These are phyloP conservation scores for Kobus ellipsiprymnus DNA, from an alignment of 2,113 vertebrate species.

Conservation along the genomic window DNA sequence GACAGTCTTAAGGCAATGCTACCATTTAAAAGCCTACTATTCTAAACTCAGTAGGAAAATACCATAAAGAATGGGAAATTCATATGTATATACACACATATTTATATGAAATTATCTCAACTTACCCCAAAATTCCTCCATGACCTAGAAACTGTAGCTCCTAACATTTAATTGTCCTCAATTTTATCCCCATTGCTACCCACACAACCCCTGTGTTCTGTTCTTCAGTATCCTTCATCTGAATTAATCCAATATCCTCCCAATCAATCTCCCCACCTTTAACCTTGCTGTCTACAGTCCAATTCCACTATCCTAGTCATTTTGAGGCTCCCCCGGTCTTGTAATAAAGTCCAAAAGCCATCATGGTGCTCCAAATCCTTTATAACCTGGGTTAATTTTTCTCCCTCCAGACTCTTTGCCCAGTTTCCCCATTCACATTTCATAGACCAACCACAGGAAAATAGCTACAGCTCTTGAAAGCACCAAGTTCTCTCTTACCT, in stretches of 20 bases:
- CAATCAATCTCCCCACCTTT: background rate
- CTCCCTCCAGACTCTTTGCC: background rate
- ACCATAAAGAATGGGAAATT: background rate
- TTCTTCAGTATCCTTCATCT: background rate
- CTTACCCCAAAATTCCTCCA: background rate
- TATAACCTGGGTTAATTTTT: background rate
- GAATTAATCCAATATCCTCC: background rate
- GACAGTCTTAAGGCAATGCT: slow-evolving; percentile 48
- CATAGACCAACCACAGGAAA: background rate
- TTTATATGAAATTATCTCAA: background rate
- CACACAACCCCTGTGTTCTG: background rate
- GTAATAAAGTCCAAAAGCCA: background rate
- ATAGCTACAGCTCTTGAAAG: background rate
- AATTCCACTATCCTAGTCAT: background rate
- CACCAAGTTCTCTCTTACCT: background rate
- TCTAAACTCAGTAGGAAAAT: slow-evolving; percentile 24
- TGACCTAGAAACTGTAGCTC: background rate
- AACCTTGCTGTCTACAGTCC: background rate
- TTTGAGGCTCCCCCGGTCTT: background rate
- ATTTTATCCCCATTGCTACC: background rate
- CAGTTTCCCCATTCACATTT: background rate
- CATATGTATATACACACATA: background rate
- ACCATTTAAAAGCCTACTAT: background rate
- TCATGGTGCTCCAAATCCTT: background rate
- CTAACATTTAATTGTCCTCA: background rate